Evolutionary conservation across 1,140 invertebrate genomes (phyloP).

Genomic region (Caerostris darwini): DNA sequence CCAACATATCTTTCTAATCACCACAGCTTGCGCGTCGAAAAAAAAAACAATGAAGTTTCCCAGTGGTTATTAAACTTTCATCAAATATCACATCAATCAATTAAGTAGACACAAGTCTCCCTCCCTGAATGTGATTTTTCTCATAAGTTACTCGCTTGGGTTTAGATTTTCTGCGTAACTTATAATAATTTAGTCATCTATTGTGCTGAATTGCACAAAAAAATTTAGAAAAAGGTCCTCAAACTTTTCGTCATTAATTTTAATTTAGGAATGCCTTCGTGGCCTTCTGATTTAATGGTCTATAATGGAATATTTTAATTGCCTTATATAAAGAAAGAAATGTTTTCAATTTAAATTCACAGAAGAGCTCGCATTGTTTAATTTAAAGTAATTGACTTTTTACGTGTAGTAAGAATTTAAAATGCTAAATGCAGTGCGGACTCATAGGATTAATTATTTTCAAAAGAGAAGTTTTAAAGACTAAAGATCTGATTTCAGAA

Average conservation of each 20-base stretch:
- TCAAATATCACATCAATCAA: constrained; percentile 71
- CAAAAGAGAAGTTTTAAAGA: no score
- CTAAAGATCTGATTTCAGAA: no score
- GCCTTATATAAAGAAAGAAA: neutral
- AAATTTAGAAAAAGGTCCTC: neutral
- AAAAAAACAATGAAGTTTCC: constrained; percentile 21
- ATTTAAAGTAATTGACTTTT: neutral
- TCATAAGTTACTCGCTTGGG: neutral
- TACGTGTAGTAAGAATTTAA: neutral
- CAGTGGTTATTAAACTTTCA: constrained; percentile 60
- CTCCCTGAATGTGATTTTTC: neutral
- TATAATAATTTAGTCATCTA: constrained; percentile 7
- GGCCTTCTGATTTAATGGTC: neutral
- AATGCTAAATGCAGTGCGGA: neutral
- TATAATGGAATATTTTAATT: constrained; percentile 44
- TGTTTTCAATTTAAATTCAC: neutral
- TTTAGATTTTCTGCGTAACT: neutral
- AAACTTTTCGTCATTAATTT: constrained; percentile 54
- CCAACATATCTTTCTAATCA: constrained; percentile 17
- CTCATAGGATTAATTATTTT: neutral
- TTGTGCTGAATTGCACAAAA: neutral
- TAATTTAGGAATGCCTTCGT: constrained; percentile 11
- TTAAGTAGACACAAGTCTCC: constrained; percentile 36
- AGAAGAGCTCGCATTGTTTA: neutral
- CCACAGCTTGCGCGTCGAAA: neutral